Base-by-base conservation (phyloP, 2,888 invertebrate genomes). In the Caenorhabditis wallacei region DNA sequence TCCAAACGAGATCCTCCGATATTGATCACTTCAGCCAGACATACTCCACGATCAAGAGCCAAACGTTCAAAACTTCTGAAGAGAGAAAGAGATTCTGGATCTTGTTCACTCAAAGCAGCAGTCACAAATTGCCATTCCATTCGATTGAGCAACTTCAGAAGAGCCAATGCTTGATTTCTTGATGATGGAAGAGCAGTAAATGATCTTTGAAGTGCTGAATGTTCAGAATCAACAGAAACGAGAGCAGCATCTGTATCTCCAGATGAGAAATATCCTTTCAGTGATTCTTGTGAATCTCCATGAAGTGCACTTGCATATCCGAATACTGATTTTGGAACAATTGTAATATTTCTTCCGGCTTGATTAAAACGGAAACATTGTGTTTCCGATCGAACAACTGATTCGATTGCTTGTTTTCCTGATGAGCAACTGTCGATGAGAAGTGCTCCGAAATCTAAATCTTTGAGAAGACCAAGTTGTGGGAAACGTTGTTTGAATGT, bases 71-170 rank as follows among this genome's bases (percentile, higher is more conserved):
- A 91, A 48, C 88, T 88, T 30, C 88, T 82, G 87, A 89, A 90
- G 10, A 86, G 79, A 10, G 85, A 84, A 11, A 89, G 69, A 10
- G 88, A 87, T 40, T 88, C 88, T 26, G 87, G 82, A 66, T 90
- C 89, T 74, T 88, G 85, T 57, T 88, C 89, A 13, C 85, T 84
- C 20, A 88, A 70, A 18, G 89, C 89, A 10, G 89, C 89, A 8
- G 89, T 85, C 8, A 90, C 88, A 59, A 89, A 90, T 48, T 89
- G 88, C 90, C 90, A 90, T 20, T 87, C 82, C 88, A 89, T 87
- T 26, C 85, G 54, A 53, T 82, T 85, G 64, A 90, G 80, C 8
- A 89, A 83, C 46, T 89, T 84, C 30, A 89, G 76, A 13, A 90
- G 84, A n/a, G 89, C 90, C 30, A 86, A 66, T 5, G 89, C 89